Evolutionary conservation across 2,797 vertebrate genomes (phyloP), one percentile per base, ranked within the genome.

Genomic region (Lacerta bilineata): DNA sequence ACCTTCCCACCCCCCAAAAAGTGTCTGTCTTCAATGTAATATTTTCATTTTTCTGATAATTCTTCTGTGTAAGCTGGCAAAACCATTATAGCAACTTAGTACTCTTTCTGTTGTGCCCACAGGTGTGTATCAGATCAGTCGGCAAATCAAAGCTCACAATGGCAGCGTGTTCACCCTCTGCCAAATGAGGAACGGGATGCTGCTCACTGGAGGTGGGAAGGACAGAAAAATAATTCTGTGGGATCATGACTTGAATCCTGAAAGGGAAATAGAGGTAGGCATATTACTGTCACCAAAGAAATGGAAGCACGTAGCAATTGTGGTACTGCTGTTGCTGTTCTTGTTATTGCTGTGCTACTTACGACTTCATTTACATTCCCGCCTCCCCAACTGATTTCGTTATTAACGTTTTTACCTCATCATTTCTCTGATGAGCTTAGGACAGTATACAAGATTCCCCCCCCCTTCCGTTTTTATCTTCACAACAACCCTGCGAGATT

Each of bases 81-180:
- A 91, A 59, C 10, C 66, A 18, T 33, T 0, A 11, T 46, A 0
- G 91, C 43, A 2, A 5, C 77, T 86, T 85, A 84, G 25, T 80
- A 71, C 2, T 85, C 77, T 94, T 91, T 83, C 75, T 76, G 81
- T 85, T 81, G 4, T 93, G 3, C 29, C 79, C 68, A n/a, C 91
- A 98, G 98, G 98, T 92, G 96, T 98, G 1, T 99, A 98, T 96
- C 98, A 99, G 95, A 99, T 99, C 94, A 97, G 93, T 91, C 98
- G 96, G 80, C 98, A 99, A 96, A 98, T 99, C 93, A 98, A 98
- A 96, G 99, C 97, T 91, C 99, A 99, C 0, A 98, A 99, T 61
- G 98, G 99, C 95, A 99, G 98, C 29, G 98, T 99, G 77, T 99
- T 99, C 94, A 99, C 98, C 3, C 95, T 99, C 92, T 99, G 98